Base-by-base conservation (phyloP, 2,888 invertebrate genomes). In the Cerceris rybyensis region DNA sequence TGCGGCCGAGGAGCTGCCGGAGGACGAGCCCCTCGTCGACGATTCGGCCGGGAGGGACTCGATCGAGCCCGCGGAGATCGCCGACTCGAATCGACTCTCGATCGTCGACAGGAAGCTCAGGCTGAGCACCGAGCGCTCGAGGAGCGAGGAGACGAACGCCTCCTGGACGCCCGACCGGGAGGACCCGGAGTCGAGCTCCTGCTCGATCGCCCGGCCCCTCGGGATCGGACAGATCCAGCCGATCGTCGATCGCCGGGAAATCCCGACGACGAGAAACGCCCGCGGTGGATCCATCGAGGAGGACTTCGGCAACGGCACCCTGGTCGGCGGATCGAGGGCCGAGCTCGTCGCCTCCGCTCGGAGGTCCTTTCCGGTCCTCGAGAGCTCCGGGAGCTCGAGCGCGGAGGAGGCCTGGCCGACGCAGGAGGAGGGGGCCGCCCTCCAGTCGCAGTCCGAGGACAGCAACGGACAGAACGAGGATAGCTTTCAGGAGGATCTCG, bases 351-450 rank as follows among this genome's bases (percentile, higher is more conserved):
- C 96, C 90, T 95, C 96, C 5, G 96, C 97, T 0, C 97, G 97
- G 96, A 95, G 96, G 87, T 96, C 96, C 4, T 97, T 97, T 90
- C 96, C 97, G 28, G 28, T 4, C 28, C 94, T 97, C 14, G 97
- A 97, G 89, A 97, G 97, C 89, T 97, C 97, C 65, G 97, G 96
- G 50, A 97, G 97, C 80, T 97, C 97, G 5, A 97, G 97, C 90
- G 94, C 96, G 59, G 97, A 97, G 91, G 97, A 97, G 90, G 96
- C 96, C 7, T 96, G 96, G 94, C 95, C 96, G 87, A 96, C 96
- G 9, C 95, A 96, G 60, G 96, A 96, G 89, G 90, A 90, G 46
- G 86, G 75, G 60, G 87, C 87, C 39, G 88, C 89, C 39, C 86
- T 86, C 8, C 92, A 90, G 28, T 89, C 89, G 1, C 90, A 91